A percentile compares a stretch with the other conserved stretches of the same genome.
Evolutionary conservation across 2,888 invertebrate species (phyloP).

Genomic region (Diabrotica balteata): DNA sequence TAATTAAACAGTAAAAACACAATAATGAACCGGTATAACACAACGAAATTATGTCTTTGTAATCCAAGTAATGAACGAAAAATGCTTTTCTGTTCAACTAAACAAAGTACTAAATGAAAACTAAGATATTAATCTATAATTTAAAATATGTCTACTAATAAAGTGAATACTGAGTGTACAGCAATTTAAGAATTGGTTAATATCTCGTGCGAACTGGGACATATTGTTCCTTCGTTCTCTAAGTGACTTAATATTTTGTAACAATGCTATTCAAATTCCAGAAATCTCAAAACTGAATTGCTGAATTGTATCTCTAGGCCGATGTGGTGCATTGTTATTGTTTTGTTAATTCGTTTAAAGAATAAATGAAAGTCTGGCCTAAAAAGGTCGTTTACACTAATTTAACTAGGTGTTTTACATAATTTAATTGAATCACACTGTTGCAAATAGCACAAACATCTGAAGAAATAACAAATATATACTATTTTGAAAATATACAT

Average conservation of each 20-base stretch:
- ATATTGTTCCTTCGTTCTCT: conserved; percentile 32
- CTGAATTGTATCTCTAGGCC: conserved; percentile 18
- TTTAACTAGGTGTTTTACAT: conserved; percentile 3
- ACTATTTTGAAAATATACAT: no score
- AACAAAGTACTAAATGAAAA: no score
- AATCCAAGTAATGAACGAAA: no score
- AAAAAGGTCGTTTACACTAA: conserved; percentile 19
- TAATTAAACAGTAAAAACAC: no score
- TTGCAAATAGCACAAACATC: no score
- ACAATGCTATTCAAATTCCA: conserved; percentile 35
- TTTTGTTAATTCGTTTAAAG: conserved; percentile 16
- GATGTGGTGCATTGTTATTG: conserved; percentile 22
- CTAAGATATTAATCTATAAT: no score
- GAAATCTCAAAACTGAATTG: conserved; percentile 17
- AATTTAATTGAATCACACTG: conserved; percentile 1
- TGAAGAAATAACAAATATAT: not conserved
- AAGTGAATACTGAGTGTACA: conserved; percentile 10
- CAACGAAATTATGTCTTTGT: no score
- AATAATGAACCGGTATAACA: no score
- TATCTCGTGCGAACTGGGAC: conserved; percentile 41
- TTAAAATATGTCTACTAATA: conserved; percentile 1
- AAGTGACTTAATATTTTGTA: conserved; percentile 44
- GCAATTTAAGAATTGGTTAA: conserved; percentile 32
- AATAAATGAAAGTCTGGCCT: conserved; percentile 22
- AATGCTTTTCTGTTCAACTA: no score